Percentiles rank a stretch among this genome's conserved stretches.
These are phyloP conservation scores for Knipowitschia caucasica DNA, from an alignment of 2,797 vertebrate genomes.

Conservation along the genomic window DNA sequence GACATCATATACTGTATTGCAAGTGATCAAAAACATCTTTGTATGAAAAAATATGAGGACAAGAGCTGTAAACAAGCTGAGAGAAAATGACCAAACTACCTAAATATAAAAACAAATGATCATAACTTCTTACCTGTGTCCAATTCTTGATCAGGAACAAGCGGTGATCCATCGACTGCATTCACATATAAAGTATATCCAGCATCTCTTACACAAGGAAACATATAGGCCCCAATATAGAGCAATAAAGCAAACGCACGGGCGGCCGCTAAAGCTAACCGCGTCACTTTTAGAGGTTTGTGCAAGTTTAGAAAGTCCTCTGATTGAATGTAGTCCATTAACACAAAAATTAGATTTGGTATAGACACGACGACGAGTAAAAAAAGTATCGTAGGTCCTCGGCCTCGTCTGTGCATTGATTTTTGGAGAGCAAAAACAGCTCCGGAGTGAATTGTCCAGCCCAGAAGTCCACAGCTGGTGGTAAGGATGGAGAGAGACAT, in stretches of 20 bases:
- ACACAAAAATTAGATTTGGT: slow-evolving; percentile 78
- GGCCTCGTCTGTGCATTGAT: slow-evolving; percentile 59
- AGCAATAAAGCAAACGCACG: slow-evolving; percentile 72
- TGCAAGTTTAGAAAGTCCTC: slow-evolving; percentile 50
- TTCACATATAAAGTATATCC: slow-evolving; percentile 67
- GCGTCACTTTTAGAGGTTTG: slow-evolving; percentile 65
- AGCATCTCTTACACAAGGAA: slow-evolving; percentile 62
- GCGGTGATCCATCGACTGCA: slow-evolving; percentile 59
- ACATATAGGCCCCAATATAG: slow-evolving; percentile 77
- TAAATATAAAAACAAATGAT: too few relatives aligned
- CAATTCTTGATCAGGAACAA: slow-evolving; percentile 61
- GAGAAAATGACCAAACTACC: too few relatives aligned
- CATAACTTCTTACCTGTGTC: slow-evolving; percentile 7
- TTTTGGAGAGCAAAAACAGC: slow-evolving; percentile 72
- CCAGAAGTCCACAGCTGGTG: slow-evolving; percentile 73
- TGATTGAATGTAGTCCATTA: slow-evolving; percentile 71
- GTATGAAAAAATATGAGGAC: too few relatives aligned
- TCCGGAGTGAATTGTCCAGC: slow-evolving; percentile 84
- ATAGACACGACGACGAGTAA: slow-evolving; percentile 74
- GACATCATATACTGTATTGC: too few relatives aligned
- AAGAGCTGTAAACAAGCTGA: too few relatives aligned
- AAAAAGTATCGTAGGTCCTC: slow-evolving; percentile 78
- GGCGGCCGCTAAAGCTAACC: slow-evolving; percentile 74
- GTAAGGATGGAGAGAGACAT: slow-evolving; percentile 81
- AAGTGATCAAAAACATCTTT: too few relatives aligned